A percentile compares a stretch with the other conserved stretches of the same genome.
Conservation (phyloP, 2,113 vertebrate species). For the Ranitomeya variabilis region DNA sequence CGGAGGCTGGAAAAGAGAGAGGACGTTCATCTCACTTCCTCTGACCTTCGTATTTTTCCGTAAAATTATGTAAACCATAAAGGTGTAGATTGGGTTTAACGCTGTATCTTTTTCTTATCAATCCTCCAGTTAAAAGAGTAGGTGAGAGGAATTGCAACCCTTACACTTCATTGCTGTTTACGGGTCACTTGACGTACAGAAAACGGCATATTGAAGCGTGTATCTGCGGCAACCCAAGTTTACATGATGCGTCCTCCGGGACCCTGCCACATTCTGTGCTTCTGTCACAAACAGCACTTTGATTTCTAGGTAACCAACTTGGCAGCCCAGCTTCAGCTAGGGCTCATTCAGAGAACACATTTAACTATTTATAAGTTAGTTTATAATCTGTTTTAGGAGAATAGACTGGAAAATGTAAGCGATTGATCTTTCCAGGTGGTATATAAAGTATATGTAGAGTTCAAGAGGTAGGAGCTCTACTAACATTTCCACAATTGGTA, state of each 20-base stretch:
- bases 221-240: conserved; percentile 28
- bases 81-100: conserved; percentile 36
- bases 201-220: conserved; percentile 45
- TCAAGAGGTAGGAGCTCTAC: conserved; percentile 5
- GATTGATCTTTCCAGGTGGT: conserved; percentile 36
- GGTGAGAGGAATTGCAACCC: conserved; percentile 49
- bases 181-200: conserved; percentile 49
- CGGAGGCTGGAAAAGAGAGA: conserved; percentile 51
- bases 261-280: conserved; percentile 46
- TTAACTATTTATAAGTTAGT: conserved; percentile 55
- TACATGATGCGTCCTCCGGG: conserved; percentile 34
- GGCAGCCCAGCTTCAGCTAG: conserved; percentile 11
- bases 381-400: conserved; percentile 55
- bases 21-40: conserved; percentile 38
- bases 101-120: conserved; percentile 53
- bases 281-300: conserved; percentile 49
- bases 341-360: conserved; percentile 49
- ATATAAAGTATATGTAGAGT: conserved; percentile 12
- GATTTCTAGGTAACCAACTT: conserved; percentile 55
- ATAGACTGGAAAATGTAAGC: conserved; percentile 39
- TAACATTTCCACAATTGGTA: not conserved
- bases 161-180: conserved; percentile 50
- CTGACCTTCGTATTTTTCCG: conserved; percentile 42
- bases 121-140: conserved; percentile 28
- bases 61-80: conserved; percentile 54